Percentiles rank a stretch among this genome's conserved stretches.
Evolutionary conservation across 2,888 invertebrate species (phyloP).

Genomic region (Aleiodes testaceus): DNA sequence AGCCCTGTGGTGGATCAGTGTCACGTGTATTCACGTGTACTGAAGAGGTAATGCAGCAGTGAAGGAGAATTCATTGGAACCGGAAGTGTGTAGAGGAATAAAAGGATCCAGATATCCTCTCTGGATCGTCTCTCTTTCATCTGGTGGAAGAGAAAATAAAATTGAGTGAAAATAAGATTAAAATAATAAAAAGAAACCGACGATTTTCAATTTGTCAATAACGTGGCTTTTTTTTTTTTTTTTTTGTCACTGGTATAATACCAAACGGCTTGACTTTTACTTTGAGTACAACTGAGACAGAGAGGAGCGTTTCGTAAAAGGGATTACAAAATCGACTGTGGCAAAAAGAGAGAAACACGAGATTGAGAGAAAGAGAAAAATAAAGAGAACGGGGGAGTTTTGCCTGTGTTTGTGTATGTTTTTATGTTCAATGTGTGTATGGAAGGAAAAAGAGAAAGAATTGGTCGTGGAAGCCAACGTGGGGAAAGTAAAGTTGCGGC

Average conservation of each 20-base stretch:
- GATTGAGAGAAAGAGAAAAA: not conserved
- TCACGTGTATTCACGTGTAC: conserved; percentile 40
- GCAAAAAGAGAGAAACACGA: conserved; percentile 39
- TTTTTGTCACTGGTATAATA: conserved; percentile 17
- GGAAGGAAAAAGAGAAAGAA: conserved; percentile 44
- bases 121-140: not conserved
- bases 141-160: conserved; percentile 5
- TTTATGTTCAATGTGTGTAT: not conserved
- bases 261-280: conserved; percentile 49
- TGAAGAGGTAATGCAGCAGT: conserved; percentile 34
- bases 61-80: conserved; percentile 13
- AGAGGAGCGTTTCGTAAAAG: conserved; percentile 62
- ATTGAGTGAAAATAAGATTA: not conserved
- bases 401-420: not conserved
- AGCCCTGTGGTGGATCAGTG: conserved; percentile 39
- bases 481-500: conserved; percentile 55
- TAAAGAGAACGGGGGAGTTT: conserved; percentile 17
- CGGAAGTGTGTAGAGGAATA: conserved; percentile 37
- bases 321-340: conserved; percentile 65
- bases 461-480: conserved; percentile 45
- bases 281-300: conserved; percentile 28
- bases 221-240: not conserved
- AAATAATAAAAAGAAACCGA: conserved; percentile 25
- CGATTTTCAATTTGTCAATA: conserved; percentile 34
- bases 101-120: conserved; percentile 3